Conservation (phyloP, 2,113 vertebrate species). For the Platycercus adscitus region DNA sequence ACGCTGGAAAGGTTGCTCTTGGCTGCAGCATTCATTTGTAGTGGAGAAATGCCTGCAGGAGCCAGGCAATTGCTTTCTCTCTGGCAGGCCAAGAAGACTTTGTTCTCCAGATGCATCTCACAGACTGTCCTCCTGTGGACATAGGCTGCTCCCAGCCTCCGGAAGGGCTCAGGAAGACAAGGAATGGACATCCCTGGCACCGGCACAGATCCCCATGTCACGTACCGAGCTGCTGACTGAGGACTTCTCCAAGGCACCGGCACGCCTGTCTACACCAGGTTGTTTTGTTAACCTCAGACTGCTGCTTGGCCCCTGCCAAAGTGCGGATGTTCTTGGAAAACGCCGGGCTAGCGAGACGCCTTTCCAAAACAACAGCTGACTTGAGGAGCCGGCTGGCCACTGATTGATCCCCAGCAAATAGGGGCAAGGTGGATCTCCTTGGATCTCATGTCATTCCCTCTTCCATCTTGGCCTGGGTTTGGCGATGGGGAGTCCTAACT, state of each 20-base stretch:
- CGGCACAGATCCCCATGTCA: rapidly evolving
- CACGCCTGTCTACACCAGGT: background rate
- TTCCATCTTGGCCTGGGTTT: background rate
- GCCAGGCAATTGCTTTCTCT: background rate
- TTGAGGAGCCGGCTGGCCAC: rapidly evolving
- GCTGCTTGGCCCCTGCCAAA: constrained; percentile 28
- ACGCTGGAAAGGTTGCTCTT: constrained; percentile 25
- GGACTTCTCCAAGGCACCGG: background rate
- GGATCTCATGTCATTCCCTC: background rate
- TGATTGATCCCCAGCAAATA: background rate
- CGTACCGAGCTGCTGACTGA: background rate
- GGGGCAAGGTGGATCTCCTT: background rate
- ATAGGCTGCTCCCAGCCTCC: background rate
- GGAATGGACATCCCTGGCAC: background rate
- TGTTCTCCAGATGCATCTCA: background rate
- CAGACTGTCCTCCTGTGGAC: background rate
- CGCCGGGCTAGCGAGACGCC: background rate
- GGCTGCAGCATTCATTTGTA: background rate
- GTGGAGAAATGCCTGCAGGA: constrained; percentile 19
- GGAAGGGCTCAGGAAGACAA: background rate
- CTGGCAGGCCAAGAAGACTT: background rate
- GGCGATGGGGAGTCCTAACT: background rate
- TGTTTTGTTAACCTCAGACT: constrained; percentile 63
- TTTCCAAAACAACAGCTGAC: constrained; percentile 33
- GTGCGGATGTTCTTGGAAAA: constrained; percentile 59